Evolutionary conservation across 2,113 vertebrate species (phyloP).

Genomic region (Oreochromis tanganicae): DNA sequence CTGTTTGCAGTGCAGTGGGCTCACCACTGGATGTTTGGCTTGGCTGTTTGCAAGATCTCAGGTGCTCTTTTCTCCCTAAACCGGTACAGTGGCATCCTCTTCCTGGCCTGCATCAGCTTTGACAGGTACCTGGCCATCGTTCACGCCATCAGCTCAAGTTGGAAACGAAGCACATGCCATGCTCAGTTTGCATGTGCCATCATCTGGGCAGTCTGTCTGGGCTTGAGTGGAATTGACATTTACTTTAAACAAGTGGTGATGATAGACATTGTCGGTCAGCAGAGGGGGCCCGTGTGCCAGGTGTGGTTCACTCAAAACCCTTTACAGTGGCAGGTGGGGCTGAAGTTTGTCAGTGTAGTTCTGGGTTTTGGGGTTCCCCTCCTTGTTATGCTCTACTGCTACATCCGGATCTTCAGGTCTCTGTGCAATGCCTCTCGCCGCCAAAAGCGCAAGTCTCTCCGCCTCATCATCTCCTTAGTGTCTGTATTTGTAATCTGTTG

Average conservation of each 20-base stretch:
- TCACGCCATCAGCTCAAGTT: conserved; percentile 64
- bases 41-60: conserved; percentile 69
- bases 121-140: conserved; percentile 81
- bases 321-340: conserved; percentile 58
- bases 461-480: conserved; percentile 67
- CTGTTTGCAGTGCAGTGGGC: conserved; percentile 76
- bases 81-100: conserved; percentile 76
- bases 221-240: conserved; percentile 68
- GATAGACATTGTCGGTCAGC: accelerated
- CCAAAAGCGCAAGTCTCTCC: conserved; percentile 73
- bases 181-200: conserved; percentile 65
- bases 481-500: conserved; percentile 75
- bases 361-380: conserved; percentile 76
- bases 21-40: conserved; percentile 72
- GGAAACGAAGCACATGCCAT: conserved; percentile 67
- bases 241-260: conserved; percentile 50
- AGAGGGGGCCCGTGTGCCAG: conserved; percentile 34
- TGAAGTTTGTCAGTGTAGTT: conserved; percentile 63
- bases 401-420: conserved; percentile 72
- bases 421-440: conserved; percentile 66
- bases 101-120: conserved; percentile 79
- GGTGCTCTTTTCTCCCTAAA: conserved; percentile 76
- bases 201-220: conserved; percentile 70
- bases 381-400: conserved; percentile 78
- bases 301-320: conserved; percentile 36